Conservation (phyloP, 2,888 invertebrate genomes). For the Stramonita haemastoma region DNA sequence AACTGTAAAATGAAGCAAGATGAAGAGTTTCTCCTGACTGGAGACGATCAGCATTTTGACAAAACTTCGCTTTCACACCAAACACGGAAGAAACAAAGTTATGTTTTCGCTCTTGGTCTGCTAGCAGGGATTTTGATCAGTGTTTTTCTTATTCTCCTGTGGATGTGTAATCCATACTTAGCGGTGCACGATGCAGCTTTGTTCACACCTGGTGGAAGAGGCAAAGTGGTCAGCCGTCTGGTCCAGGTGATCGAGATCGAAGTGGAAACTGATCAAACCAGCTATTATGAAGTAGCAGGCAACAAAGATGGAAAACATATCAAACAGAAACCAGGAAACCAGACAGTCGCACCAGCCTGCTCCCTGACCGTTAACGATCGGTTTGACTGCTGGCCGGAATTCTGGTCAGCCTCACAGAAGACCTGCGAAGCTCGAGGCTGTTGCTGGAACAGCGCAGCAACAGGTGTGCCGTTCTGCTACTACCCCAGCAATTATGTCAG, state of each 20-base stretch:
- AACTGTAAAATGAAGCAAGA: slow-evolving; percentile 8
- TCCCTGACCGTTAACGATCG: slow-evolving; percentile 31
- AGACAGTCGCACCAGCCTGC: slow-evolving; percentile 22
- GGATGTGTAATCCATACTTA: not conserved
- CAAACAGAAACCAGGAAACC: not conserved
- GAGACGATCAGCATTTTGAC: not conserved
- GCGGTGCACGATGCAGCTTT: not conserved
- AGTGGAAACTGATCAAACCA: not conserved
- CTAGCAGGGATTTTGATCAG: slow-evolving; percentile 4
- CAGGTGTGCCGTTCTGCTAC: slow-evolving; percentile 49
- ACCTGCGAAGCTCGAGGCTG: slow-evolving; percentile 46
- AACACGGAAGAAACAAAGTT: not conserved
- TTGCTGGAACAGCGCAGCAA: slow-evolving; percentile 43
- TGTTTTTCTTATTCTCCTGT: not conserved
- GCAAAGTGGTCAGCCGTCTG: not conserved
- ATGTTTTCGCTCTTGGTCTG: slow-evolving; percentile 3
- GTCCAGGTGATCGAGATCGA: not conserved
- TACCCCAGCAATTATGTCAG: slow-evolving; percentile 46
- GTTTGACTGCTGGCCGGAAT: slow-evolving; percentile 54
- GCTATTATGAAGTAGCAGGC: not conserved
- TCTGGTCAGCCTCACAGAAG: slow-evolving; percentile 39
- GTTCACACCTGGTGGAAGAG: not conserved
- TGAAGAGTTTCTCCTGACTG: not conserved
- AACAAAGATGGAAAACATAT: not conserved
- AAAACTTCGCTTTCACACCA: not conserved